Percentiles rank a stretch among this genome's conserved stretches.
phyloP scores from a whole-genome alignment of 2,888 invertebrate species.

The Drosophila paranaensis region DNA sequence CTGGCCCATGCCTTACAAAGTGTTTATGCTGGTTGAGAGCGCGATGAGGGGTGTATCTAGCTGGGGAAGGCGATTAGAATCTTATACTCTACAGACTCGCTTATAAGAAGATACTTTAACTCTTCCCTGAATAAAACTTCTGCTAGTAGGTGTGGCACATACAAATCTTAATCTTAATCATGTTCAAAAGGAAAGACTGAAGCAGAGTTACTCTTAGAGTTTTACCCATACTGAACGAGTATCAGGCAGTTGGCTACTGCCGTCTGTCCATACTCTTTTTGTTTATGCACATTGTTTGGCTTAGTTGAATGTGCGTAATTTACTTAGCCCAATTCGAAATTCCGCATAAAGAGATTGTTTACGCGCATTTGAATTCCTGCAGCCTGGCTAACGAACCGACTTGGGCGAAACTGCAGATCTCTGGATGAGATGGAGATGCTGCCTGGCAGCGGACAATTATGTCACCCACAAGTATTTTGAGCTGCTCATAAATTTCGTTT shows the following conservation, averaged over 20 bases:
- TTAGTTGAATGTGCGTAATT: conserved; percentile 67
- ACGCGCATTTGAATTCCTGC: conserved; percentile 33
- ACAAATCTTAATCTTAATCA: no score
- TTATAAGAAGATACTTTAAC: no score
- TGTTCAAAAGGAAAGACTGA: background rate
- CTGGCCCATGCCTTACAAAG: conserved; percentile 14
- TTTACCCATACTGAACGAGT: background rate
- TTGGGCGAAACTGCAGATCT: background rate
- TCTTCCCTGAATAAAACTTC: no score
- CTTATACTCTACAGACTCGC: no score
- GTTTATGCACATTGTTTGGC: conserved; percentile 66
- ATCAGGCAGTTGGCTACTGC: background rate
- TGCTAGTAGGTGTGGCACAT: no score
- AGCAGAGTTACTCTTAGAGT: background rate
- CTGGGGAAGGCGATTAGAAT: no score
- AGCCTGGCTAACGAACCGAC: conserved; percentile 50
- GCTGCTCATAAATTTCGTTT: conserved; percentile 69
- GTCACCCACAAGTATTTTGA: conserved; percentile 69
- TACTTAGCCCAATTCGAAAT: conserved; percentile 74
- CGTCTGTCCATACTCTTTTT: conserved; percentile 23
- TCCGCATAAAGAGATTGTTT: conserved; percentile 57
- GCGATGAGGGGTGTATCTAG: background rate
- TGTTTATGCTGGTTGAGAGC: background rate
- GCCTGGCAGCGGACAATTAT: conserved; percentile 56
- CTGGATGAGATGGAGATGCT: background rate